Evolutionary conservation across 2,888 invertebrate species (phyloP), one percentile per base, ranked within the genome.

Genomic region (Chorisops tibialis): DNA sequence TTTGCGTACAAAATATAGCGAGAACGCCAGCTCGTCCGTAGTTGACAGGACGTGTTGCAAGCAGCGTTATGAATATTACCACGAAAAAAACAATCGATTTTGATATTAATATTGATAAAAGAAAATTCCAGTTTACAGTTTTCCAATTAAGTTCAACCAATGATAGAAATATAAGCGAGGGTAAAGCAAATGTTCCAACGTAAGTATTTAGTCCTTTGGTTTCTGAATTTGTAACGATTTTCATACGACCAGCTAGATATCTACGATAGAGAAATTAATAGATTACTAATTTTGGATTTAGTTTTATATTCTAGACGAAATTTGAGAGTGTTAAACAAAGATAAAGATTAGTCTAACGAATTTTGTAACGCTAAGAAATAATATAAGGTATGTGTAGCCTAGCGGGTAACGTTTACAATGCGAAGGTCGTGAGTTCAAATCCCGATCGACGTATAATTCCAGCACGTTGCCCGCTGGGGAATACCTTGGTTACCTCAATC

Each of bases 1-100:
- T 96, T 75, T 96, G 96, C 0, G 96, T 96, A 70, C 92, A 90
- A 77, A 96, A 96, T 72, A 97, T 96, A 16, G 92, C 93, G 82
- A 92, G 91, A 63, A 97, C 82, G 12, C 95, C 96, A 47, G 94
- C 92, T 71, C 89, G 85, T 3, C 92, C 92, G 67, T 89, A 83
- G 77, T 93, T 88, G 16, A 88, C 74, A 5, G 93, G 93, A 72
- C 89, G 84, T n/a, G 86, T 85, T 43, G 93, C 85, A 45, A 96
- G 75, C 64, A 94, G 72, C 3, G 91, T 89, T 24, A 95, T 82
- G 45, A 88, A 74, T 51, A 89, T 83, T 14, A 95, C 94, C 63
- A 84, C 79, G 71, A 90, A 82, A 77, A 96, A 97, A 54, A 97
- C 87, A 39, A 90, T 76, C 51, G 90, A 85, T 79, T 97, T 97